Percentiles rank a stretch among this genome's conserved stretches.
These are phyloP conservation scores for Papilio aristodemus DNA, from an alignment of 1,140 invertebrate genomes.

Conservation along the genomic window DNA sequence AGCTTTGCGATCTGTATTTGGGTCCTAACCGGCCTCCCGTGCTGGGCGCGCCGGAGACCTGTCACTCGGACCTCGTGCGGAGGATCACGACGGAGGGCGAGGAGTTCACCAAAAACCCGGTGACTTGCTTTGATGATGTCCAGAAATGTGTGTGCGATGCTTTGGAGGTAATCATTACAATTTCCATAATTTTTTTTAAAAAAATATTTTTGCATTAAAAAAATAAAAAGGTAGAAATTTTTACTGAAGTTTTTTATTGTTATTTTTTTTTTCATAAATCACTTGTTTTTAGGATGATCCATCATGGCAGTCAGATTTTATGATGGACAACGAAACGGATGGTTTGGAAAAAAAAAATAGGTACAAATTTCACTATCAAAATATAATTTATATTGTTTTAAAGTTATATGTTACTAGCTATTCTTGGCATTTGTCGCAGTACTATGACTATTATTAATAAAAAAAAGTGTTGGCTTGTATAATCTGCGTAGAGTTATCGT, in stretches of 20 bases:
- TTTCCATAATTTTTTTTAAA: conserved; percentile 15
- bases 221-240: too few relatives aligned
- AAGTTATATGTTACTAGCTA: too few relatives aligned
- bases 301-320: conserved; percentile 70
- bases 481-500: too few relatives aligned
- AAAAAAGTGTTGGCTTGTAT: too few relatives aligned
- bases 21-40: conserved; percentile 50
- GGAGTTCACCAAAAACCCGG: conserved; percentile 74
- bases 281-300: conserved; percentile 64
- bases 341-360: conserved; percentile 51
- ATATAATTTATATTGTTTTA: not conserved
- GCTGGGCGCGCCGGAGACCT: conserved; percentile 57
- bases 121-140: conserved; percentile 93
- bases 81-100: conserved; percentile 71
- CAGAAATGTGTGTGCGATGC: conserved; percentile 87
- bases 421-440: too few relatives aligned
- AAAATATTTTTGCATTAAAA: too few relatives aligned
- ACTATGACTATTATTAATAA: too few relatives aligned
- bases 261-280: conserved; percentile 18
- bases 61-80: conserved; percentile 61
- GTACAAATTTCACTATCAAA: conserved; percentile 34
- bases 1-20: conserved; percentile 65
- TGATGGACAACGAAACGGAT: conserved; percentile 65
- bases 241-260: not conserved
- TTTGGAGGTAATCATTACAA: conserved; percentile 79